Evolutionary conservation across 1,140 invertebrate species (phyloP), one percentile per base, ranked within the genome.

Genomic region (Arctopsyche grandis): DNA sequence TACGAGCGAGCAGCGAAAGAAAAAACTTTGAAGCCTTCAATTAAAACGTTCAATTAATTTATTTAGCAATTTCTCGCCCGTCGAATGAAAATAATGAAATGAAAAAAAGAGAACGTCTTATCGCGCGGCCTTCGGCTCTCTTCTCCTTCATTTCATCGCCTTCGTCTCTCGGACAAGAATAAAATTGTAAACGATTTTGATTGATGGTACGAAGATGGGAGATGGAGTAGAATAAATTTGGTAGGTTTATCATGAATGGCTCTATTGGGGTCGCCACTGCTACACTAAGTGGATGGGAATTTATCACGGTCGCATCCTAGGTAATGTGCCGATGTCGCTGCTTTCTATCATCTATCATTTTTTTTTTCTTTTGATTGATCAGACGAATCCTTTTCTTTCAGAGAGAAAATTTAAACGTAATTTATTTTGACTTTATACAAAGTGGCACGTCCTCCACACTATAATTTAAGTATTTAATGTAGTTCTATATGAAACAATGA

Each of bases 181-280:
- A 66, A 66, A 66, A 66, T 66, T 66, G 63, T 66, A 66, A 66
- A 66, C 24, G 63, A 66, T 66, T 66, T 66, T 66, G 63, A 66
- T 66, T 66, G 63, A 66, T 66, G 63, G 63, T 66, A 22, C 63
- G 22, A 66, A 22, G 22, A 66, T 24, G 63, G 63, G 24, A 19
- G 63, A 66, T 66, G 19, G 63, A 66, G 63, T 22, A 66, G 63
- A 66, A 66, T 66, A 66, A 66, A 66, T 66, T 66, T 66, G 21
- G 63, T 29, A 22, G 63, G 21, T 66, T 66, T 66, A 66, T 66
- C 63, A 9, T 66, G 63, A 66, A 29, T 29, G 24, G 24, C 63
- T 29, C 24, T 66, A 60, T 60, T 26, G 63, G 63, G 63, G 21
- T 66, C 63, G 24, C 63, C 63, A 29, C 24, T 66, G 63, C 63